Conservation (phyloP, 2,113 vertebrate genomes). For the Saguinus imperator region DNA sequence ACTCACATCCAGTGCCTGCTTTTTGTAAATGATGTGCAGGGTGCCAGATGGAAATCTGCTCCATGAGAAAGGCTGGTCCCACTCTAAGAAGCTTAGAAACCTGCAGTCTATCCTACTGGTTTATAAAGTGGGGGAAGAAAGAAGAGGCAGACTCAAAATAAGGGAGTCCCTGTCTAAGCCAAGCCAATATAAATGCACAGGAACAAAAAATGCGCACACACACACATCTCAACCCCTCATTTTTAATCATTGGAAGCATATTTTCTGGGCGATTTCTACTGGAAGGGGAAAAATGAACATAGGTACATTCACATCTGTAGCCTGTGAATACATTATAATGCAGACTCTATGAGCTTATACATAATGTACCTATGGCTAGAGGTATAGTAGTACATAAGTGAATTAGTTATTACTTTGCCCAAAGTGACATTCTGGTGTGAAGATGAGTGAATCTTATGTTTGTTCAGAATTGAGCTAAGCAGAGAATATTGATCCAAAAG, state of each 20-base stretch:
- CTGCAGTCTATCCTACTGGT: neutral
- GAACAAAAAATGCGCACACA: neutral
- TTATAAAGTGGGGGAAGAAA: neutral
- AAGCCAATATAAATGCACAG: neutral
- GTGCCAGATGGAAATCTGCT: neutral
- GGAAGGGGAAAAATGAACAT: neutral
- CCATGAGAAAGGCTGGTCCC: neutral
- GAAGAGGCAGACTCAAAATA: neutral
- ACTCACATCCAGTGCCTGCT: neutral
- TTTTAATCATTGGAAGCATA: neutral
- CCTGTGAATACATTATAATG: conserved; percentile 18
- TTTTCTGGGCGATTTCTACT: neutral
- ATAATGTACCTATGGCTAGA: neutral
- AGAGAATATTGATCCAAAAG: conserved; percentile 27
- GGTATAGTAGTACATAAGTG: neutral
- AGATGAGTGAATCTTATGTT: neutral
- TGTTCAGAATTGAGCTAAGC: neutral
- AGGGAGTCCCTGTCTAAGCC: neutral
- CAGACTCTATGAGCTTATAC: neutral
- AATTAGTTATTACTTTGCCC: conserved; percentile 10
- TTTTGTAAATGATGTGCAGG: neutral
- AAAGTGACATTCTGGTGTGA: neutral
- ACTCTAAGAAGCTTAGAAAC: neutral
- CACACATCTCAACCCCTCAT: neutral
- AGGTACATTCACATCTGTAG: neutral